Evolutionary conservation across 37 sponge, comb jelly and placozoan species (phyloP), one percentile per base, ranked within the genome.

Genomic region (Hormiphora californensis): DNA sequence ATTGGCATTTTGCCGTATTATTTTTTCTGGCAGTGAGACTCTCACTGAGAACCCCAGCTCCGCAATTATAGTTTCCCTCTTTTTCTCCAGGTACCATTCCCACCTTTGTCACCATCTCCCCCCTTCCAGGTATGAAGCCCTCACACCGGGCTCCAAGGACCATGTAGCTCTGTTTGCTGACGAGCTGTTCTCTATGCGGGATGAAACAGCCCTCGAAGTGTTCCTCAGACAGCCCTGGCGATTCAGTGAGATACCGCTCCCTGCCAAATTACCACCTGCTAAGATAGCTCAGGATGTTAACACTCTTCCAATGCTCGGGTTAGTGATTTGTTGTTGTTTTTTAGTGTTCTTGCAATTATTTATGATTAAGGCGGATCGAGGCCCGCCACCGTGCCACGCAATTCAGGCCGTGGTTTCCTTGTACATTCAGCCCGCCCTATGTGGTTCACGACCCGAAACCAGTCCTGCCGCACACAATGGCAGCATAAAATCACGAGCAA

Each of bases 251-350:
- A 46, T 85, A 11, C 65, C 19, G 0, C 86, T 94, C 0, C 98
- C 98, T 12, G 54, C 86, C 4, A 97, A 97, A 85, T 91, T 97
- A 0, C 98, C 98, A 46, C 98, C 98, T 33, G 43, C 91, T 1
- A 89, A 90, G 35, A 88, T 92, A 51, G 81, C 89, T 53, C 30
- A 90, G 36, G 73, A 89, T 27, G 73, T 94, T 19, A 88, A 85
- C 27, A 39, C 89, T 19, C 90, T 97, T 0, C 94, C 94, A 21
- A 97, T 97, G 90, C 90, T 97, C 7, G 98, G 98, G 69, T 73
- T 23, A 73, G 44, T 73, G 19, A 57, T 57, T 15, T 21, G 61
- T 49, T 49, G 53, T 17, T 49, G 9, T 49, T 15, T 49, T 49
- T 49, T 49, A 49, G 53, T 9, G 12, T 49, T 9, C 53, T 49